phyloP scores from a whole-genome alignment of 2,797 vertebrate species.

The Mus spretus region DNA sequence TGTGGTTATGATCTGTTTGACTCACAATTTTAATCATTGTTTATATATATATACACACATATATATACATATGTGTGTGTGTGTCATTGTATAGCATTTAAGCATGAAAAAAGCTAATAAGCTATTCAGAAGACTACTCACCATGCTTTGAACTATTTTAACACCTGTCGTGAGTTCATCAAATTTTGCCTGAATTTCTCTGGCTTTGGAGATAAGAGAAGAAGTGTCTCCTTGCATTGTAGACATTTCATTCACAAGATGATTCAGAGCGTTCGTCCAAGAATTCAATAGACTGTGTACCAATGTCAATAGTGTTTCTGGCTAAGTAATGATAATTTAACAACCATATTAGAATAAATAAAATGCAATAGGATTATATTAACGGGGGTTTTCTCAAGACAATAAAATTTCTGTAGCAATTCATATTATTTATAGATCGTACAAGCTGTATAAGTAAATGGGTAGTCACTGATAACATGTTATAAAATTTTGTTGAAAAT shows the following conservation, averaged over 20 bases:
- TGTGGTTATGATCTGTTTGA: neutral
- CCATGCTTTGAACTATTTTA: neutral
- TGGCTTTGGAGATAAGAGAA: neutral
- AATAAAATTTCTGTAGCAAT: neutral
- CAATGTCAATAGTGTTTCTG: neutral
- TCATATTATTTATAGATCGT: neutral
- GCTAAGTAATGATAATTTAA: neutral
- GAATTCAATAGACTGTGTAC: neutral
- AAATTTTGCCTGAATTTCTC: neutral
- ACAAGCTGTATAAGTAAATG: neutral
- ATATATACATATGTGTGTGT: too few relatives aligned
- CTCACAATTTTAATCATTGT: neutral
- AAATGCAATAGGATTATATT: neutral
- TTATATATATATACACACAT: too few relatives aligned
- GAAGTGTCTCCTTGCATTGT: neutral
- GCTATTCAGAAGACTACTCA: neutral
- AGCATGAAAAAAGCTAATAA: neutral
- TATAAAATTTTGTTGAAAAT: neutral
- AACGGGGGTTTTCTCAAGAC: fast-evolving
- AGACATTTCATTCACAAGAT: neutral
- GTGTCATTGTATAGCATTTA: too few relatives aligned
- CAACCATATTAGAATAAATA: neutral
- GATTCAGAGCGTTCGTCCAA: neutral
- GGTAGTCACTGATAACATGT: neutral
- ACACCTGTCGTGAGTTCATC: neutral